phyloP scores from a whole-genome alignment of 2,888 invertebrate genomes.

The Scelioninae gen. 1 region DNA sequence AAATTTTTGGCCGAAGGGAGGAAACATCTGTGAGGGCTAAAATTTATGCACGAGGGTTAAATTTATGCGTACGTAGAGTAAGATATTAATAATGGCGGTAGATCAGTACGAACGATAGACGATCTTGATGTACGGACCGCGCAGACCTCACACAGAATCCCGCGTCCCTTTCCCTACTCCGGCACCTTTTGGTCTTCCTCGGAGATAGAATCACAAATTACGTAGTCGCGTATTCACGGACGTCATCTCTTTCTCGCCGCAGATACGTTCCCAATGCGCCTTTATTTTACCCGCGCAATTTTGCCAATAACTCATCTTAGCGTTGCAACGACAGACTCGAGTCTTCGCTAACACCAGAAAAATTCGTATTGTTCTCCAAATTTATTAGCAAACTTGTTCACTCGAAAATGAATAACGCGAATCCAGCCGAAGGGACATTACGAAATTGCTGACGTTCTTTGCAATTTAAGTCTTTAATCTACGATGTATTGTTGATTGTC shows the following conservation, averaged over 20 bases:
- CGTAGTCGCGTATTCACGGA: conserved; percentile 72
- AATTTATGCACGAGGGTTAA: conserved; percentile 73
- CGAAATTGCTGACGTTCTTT: conserved; percentile 46
- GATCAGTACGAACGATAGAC: conserved; percentile 75
- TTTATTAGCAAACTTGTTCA: conserved; percentile 64
- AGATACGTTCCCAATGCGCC: conserved; percentile 61
- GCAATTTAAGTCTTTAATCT: conserved; percentile 47
- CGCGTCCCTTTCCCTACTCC: conserved; percentile 52
- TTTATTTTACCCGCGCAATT: conserved; percentile 73
- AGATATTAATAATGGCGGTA: conserved; percentile 77
- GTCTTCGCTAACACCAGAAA: conserved; percentile 42
- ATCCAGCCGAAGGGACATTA: conserved; percentile 45
- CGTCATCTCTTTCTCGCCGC: conserved; percentile 72
- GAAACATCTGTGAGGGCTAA: conserved; percentile 53
- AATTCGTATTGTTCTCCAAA: conserved; percentile 61
- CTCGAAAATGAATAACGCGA: conserved; percentile 61
- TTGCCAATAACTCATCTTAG: conserved; percentile 72
- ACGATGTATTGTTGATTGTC: conserved; percentile 11
- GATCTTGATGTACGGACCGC: conserved; percentile 70
- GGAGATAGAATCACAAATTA: conserved; percentile 74
- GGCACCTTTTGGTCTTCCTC: conserved; percentile 69
- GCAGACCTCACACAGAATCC: conserved; percentile 72
- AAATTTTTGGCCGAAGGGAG: conserved; percentile 47
- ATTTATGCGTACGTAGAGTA: conserved; percentile 75
- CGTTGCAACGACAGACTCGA: conserved; percentile 46